Evolutionary conservation across 2,888 invertebrate genomes (phyloP), one percentile per base, ranked within the genome.

Genomic region (Baronia brevicornis): DNA sequence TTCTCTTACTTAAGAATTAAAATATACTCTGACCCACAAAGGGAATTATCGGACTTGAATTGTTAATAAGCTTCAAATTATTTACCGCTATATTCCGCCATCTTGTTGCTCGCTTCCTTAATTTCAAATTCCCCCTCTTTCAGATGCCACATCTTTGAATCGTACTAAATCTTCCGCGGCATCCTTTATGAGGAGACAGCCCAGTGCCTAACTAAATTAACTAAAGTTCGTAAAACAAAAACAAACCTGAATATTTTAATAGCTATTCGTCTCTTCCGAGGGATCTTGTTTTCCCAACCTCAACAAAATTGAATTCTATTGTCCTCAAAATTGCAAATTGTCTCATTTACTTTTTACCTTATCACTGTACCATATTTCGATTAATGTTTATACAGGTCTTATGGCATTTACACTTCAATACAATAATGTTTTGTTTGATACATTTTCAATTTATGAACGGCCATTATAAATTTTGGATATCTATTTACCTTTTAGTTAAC

Each of bases 201-300:
- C 39, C 49, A 48, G 46, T 44, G 46, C 37, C 44, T 51, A 51
- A 60, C 51, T 38, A 33, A 54, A 57, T 65, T 60, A 44, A 35
- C 44, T 38, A 37, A 46, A 59, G 44, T 58, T 60, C 41, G 38
- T 30, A 32, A 46, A 58, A 60, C 51, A 59, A 60, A 65, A 60
- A 53, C 49, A 54, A 50, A 43, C 44, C 44, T 65, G 58, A 69
- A 69, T 67, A 65, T 64, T 66, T 65, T 52, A 67, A 56, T 60
- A 56, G 41, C 40, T 49, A 37, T 28, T 40, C 41, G 36, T 42
- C 37, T 35, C 28, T 10, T 35, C 37, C 9, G 31, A 46, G 43
- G 43, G 56, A 53, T 54, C 55, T 43, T 54, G 51, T 48, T 41
- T 47, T 44, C 37, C 38, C 50, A 48, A 51, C 52, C 50, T 47